Conservation (phyloP, 2,888 invertebrate species). For the Anoplius nigerrimus region DNA sequence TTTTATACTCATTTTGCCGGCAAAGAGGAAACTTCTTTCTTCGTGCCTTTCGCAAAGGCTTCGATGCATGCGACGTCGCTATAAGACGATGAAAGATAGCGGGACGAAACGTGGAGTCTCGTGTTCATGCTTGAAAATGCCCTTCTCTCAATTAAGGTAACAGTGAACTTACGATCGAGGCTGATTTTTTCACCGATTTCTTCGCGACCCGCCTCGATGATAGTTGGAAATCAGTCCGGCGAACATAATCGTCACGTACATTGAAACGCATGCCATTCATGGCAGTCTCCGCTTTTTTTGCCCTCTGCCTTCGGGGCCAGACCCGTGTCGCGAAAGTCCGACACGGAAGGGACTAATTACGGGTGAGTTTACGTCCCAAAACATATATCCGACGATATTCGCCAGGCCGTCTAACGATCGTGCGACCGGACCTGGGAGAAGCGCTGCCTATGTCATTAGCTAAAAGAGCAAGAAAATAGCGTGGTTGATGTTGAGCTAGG, state of each 20-base stretch:
- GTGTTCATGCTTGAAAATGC: conserved; percentile 18
- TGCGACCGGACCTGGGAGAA: conserved; percentile 4
- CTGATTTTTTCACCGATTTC: too few relatives aligned
- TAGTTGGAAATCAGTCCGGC: conserved; percentile 1
- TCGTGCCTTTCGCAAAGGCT: too few relatives aligned
- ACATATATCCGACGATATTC: conserved; percentile 23
- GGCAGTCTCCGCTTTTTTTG: background rate
- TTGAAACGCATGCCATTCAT: background rate
- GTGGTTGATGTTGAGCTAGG: conserved; percentile 18
- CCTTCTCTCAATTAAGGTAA: background rate
- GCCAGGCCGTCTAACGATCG: conserved; percentile 5
- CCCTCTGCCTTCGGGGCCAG: conserved; percentile 3
- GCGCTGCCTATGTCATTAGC: conserved; percentile 17
- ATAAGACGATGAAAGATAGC: background rate
- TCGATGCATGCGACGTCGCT: too few relatives aligned
- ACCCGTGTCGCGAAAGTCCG: background rate
- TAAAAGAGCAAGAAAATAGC: conserved; percentile 13
- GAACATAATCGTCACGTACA: conserved; percentile 8
- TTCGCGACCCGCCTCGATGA: conserved; percentile 1
- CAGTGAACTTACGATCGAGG: too few relatives aligned
- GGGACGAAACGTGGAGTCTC: conserved; percentile 5
- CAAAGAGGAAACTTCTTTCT: background rate
- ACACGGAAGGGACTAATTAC: conserved; percentile 22
- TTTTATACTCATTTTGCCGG: conserved; percentile 7
- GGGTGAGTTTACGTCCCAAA: conserved; percentile 18